phyloP scores from a whole-genome alignment of 2,888 invertebrate species.

The Diplazon laetatorius region DNA sequence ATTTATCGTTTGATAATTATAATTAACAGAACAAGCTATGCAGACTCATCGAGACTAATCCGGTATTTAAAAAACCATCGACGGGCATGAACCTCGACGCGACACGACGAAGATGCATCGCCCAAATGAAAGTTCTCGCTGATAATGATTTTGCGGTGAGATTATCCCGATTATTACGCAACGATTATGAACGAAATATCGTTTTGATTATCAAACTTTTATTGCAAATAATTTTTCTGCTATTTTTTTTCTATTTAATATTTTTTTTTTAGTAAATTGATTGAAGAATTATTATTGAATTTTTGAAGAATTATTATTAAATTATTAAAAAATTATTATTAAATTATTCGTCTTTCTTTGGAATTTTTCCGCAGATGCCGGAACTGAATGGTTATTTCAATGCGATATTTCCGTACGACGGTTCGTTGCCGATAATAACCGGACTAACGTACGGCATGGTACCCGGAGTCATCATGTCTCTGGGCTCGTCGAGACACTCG shows the following conservation, averaged over 20 bases:
- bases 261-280: no score
- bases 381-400: slow-evolving; percentile 64
- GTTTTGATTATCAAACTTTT: no score
- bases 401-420: slow-evolving; percentile 78
- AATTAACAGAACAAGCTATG: slow-evolving; percentile 88
- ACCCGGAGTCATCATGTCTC: slow-evolving; percentile 81
- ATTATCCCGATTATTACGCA: no score
- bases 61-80: slow-evolving; percentile 87
- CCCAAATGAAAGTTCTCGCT: slow-evolving; percentile 65
- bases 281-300: no score
- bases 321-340: no score
- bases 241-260: no score
- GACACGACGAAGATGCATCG: slow-evolving; percentile 84
- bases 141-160: slow-evolving; percentile 69
- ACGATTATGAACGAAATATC: no score
- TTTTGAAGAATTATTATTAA: no score
- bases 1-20: slow-evolving; percentile 50
- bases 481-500: slow-evolving; percentile 83
- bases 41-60: slow-evolving; percentile 89
- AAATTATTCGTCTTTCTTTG: no score
- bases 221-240: no score
- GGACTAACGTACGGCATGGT: slow-evolving; percentile 83
- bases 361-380: no score
- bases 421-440: slow-evolving; percentile 78
- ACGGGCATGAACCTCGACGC: slow-evolving; percentile 87